phyloP scores from a whole-genome alignment of 53 echinoderm and acorn worm genomes.

The Arbacia lixula region DNA sequence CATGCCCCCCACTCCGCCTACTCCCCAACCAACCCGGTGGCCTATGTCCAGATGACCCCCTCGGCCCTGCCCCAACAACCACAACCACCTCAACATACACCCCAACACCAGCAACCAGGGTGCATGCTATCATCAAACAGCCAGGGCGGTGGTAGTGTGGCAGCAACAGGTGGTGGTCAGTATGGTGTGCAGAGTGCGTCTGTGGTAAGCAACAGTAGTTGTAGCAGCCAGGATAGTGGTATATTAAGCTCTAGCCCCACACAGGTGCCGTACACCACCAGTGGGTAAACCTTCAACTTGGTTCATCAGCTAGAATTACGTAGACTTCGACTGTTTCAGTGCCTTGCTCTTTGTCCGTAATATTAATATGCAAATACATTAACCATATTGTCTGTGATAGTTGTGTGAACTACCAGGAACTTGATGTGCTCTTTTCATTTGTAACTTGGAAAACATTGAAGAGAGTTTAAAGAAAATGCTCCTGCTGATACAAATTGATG shows the following conservation, averaged over 20 bases:
- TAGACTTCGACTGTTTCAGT: no score
- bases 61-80: conserved; percentile 23
- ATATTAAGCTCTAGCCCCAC: conserved; percentile 35
- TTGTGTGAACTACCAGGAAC: no score
- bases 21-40: neutral
- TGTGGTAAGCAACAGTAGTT: conserved; percentile 38
- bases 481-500: no score
- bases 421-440: conserved; percentile 31
- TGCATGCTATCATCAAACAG: neutral
- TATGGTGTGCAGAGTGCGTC: conserved; percentile 14
- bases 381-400: no score
- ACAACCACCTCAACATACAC: conserved; percentile 12
- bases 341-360: no score
- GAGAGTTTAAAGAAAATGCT: no score
- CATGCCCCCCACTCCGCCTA: conserved; percentile 1
- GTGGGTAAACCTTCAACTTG: neutral
- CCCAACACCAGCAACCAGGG: conserved; percentile 11
- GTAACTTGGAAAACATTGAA: neutral
- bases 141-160: neutral
- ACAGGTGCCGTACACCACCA: conserved; percentile 32
- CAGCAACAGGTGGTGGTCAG: conserved; percentile 23
- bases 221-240: conserved; percentile 52
- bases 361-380: no score
- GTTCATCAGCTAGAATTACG: neutral
- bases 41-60: conserved; percentile 9